Evolutionary conservation across 2,113 vertebrate species (phyloP), one percentile per base, ranked within the genome.

Genomic region (Saccopteryx leptura): DNA sequence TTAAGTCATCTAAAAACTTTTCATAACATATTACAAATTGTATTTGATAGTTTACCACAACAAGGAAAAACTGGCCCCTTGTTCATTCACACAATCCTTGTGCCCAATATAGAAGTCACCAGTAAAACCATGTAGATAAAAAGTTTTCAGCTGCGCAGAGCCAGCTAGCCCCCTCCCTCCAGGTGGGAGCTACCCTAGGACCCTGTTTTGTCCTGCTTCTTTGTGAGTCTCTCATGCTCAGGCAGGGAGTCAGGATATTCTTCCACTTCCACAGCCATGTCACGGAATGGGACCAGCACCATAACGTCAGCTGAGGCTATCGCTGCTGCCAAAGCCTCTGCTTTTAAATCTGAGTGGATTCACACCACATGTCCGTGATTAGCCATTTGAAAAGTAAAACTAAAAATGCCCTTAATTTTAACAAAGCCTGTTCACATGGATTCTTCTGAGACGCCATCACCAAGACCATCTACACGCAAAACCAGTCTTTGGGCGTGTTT

Each of bases 351-450:
- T 33, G 99, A 99, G 95, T 99, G 99, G 96, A 99, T 99, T 97
- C 99, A 98, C 76, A 99, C 99, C 91, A 99, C 99, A 0, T 99
- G 99, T 98, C 99, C 99, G 96, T 99, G 99, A 96, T 99, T 99
- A 33, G 99, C 99, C 99, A 99, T 99, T 99, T 99, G 99, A 98
- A 99, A 99, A 74, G 99, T 99, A 98, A 99, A 99, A 98, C 99
- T 99, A 98, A 99, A 99, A 97, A 99, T 99, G 24, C 99, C 99
- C 98, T 99, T 99, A 98, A 99, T 99, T 99, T 99, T 97, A 99
- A 98, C 98, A 99, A 98, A 50, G 99, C 99, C 96, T 99, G 99
- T 99, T 99, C 99, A 98, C 99, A 99, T 26, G 99, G 98, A 98
- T 99, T 99, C 98, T 99, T 98, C 88, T 99, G 99, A 97, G 99